Evolutionary conservation across 2,888 invertebrate genomes (phyloP).

Genomic region (Agrochola litura): DNA sequence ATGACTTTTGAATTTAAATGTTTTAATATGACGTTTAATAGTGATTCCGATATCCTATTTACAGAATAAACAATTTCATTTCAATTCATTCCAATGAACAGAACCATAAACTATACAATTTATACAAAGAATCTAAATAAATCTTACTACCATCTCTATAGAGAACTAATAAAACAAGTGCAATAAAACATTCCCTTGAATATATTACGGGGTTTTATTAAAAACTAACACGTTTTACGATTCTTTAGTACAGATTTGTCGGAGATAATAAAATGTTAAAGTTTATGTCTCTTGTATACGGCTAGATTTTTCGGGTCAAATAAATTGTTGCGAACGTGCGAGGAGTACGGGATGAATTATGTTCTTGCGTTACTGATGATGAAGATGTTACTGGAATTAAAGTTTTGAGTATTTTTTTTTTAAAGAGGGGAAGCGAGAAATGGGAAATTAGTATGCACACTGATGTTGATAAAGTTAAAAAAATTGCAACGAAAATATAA

Average conservation of each 20-base stretch:
- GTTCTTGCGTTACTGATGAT: constrained; percentile 26
- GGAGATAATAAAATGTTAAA: constrained; percentile 55
- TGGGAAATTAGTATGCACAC: neutral
- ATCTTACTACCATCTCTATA: constrained; percentile 3
- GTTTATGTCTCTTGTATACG: constrained; percentile 50
- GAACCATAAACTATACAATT: constrained; percentile 8
- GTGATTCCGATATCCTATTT: too few species aligned
- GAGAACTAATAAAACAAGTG: constrained; percentile 53
- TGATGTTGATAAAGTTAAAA: neutral
- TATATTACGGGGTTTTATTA: constrained; percentile 55
- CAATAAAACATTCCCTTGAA: constrained; percentile 51
- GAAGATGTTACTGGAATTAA: neutral
- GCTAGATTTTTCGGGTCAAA: constrained; percentile 61
- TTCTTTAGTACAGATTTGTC: constrained; percentile 44
- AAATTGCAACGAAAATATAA: too few species aligned
- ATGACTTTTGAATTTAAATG: too few species aligned
- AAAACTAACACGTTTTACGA: constrained; percentile 63
- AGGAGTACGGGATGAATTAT: constrained; percentile 40
- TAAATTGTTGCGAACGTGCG: constrained; percentile 57
- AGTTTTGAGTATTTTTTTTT: constrained; percentile 10
- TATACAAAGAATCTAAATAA: constrained; percentile 16
- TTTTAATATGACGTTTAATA: too few species aligned
- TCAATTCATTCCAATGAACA: constrained; percentile 3
- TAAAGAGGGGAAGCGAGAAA: neutral
- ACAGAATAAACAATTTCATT: too few species aligned